Percentiles rank a stretch among this genome's conserved stretches.
These are phyloP conservation scores for Ethmia dodecea DNA, from an alignment of 2,888 invertebrate species.

Conservation along the genomic window DNA sequence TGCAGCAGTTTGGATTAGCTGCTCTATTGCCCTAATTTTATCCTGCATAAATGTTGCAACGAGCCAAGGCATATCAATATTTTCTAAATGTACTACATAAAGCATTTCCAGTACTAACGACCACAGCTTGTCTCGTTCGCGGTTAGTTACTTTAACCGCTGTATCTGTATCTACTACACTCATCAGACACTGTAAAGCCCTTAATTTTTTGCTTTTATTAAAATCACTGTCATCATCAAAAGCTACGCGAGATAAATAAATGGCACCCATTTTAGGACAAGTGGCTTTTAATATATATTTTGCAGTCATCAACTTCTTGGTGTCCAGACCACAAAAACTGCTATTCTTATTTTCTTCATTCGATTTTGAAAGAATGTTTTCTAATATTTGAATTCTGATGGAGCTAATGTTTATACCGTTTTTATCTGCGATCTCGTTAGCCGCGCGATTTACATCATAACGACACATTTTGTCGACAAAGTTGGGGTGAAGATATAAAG, in stretches of 20 bases:
- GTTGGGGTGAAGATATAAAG: slow-evolving; percentile 61
- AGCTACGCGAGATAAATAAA: slow-evolving; percentile 67
- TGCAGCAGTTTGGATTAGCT: slow-evolving; percentile 48
- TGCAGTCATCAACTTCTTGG: slow-evolving; percentile 58
- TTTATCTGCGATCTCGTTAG: slow-evolving; percentile 71
- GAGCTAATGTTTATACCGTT: slow-evolving; percentile 66
- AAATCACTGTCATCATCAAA: slow-evolving; percentile 66
- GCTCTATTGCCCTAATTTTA: slow-evolving; percentile 55
- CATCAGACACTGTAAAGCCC: slow-evolving; percentile 68
- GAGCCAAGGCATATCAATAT: slow-evolving; percentile 68
- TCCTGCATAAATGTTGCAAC: slow-evolving; percentile 61
- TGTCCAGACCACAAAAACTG: slow-evolving; percentile 39
- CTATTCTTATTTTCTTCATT: slow-evolving; percentile 38
- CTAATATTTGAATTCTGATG: slow-evolving; percentile 66
- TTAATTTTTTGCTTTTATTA: slow-evolving; percentile 64
- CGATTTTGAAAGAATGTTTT: slow-evolving; percentile 57
- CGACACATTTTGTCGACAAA: slow-evolving; percentile 60
- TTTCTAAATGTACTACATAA: slow-evolving; percentile 56
- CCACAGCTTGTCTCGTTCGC: slow-evolving; percentile 61
- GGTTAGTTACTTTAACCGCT: slow-evolving; percentile 62
- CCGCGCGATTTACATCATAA: slow-evolving; percentile 62
- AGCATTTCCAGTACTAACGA: slow-evolving; percentile 56
- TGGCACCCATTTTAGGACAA: slow-evolving; percentile 71
- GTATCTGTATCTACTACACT: slow-evolving; percentile 66
- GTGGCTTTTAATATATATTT: slow-evolving; percentile 72